Percentiles rank a stretch among this genome's conserved stretches.
phyloP scores from a whole-genome alignment of 2,888 invertebrate species.

The Drosophila melanosoma region DNA sequence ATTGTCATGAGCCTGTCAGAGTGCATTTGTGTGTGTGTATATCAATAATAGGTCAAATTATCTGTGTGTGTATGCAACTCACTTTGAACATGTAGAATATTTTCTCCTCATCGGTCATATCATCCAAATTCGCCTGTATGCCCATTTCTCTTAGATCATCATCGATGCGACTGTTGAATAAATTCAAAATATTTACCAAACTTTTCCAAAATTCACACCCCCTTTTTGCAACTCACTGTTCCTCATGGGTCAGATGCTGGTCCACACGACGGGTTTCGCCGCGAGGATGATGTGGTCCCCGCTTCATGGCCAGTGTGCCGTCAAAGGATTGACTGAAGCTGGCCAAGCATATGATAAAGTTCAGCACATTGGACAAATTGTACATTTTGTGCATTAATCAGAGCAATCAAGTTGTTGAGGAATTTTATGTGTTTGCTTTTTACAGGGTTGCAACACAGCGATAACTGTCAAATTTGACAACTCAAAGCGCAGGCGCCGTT shows the following conservation, averaged over 20 bases:
- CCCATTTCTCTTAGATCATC: slow-evolving; percentile 90
- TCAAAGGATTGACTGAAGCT: slow-evolving; percentile 77
- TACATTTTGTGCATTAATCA: slow-evolving; percentile 65
- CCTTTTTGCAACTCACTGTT: slow-evolving; percentile 86
- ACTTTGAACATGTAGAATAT: slow-evolving; percentile 85
- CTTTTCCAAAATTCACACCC: not conserved
- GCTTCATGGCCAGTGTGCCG: slow-evolving; percentile 76
- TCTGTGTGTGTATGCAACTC: not conserved
- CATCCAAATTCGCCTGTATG: slow-evolving; percentile 87
- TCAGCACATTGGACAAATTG: slow-evolving; percentile 77
- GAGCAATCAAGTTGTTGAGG: slow-evolving; percentile 37
- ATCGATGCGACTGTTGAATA: slow-evolving; percentile 89
- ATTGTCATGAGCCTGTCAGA: slow-evolving; percentile 90
- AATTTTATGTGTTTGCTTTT: slow-evolving; percentile 28
- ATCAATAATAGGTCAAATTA: not conserved
- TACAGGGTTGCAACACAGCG: slow-evolving; percentile 22
- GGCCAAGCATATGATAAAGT: slow-evolving; percentile 80
- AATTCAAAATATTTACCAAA: slow-evolving; percentile 1
- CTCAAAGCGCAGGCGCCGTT: slow-evolving; percentile 34
- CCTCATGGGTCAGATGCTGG: slow-evolving; percentile 90
- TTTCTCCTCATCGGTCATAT: slow-evolving; percentile 92
- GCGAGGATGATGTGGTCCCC: slow-evolving; percentile 90
- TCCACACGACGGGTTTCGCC: slow-evolving; percentile 88
- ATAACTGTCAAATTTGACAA: slow-evolving; percentile 36
- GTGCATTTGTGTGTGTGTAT: not conserved